Evolutionary conservation across 2,888 invertebrate genomes (phyloP), one percentile per base, ranked within the genome.

Genomic region (Trissoscelio sp.): DNA sequence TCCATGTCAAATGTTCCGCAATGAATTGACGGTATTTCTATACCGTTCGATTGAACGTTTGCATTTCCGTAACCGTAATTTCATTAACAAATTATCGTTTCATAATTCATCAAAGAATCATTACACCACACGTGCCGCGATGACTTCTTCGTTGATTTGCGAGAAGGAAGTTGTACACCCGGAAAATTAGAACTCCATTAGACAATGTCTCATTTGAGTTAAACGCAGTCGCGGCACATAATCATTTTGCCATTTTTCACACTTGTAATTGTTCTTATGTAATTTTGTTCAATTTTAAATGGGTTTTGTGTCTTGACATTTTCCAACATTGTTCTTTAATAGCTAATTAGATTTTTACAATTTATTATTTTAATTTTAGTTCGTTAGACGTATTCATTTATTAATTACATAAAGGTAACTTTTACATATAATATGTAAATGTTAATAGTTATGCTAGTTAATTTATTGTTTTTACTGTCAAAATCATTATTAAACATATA

Each of bases 161-260:
- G 16, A 62, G 18, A 7, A 22, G 62, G 62, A 66, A 53, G 69
- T 67, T 18, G n/a, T 48, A 9, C 7, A 53, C 66, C 53, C 66
- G 53, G 66, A 53, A 53, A 67, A 67, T 67, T 67, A 42, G 53
- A 67, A 53, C 53, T 39, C 51, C 44, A 53, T 67, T 67, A 67
- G 66, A 53, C 42, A 67, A 53, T 48, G 24, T 34, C 24, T 37
- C 53, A 53, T 24, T 67, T 42, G 28, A 37, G 53, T 53, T 48
- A 51, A 39, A 44, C 18, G 9, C 42, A 42, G 34, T 22, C 18
- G 42, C 14, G 58, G 12, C 14, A 58, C 14, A 31, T n/a, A 11
- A 44, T 44, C 7, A 14, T 44, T 9, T 18, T 18, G 24, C 31
- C 34, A 28, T 44, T 34, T 64, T 64, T 64, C 34, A 64, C 48